phyloP scores from a whole-genome alignment of 2,888 invertebrate species.

The Chymomyza amoena region DNA sequence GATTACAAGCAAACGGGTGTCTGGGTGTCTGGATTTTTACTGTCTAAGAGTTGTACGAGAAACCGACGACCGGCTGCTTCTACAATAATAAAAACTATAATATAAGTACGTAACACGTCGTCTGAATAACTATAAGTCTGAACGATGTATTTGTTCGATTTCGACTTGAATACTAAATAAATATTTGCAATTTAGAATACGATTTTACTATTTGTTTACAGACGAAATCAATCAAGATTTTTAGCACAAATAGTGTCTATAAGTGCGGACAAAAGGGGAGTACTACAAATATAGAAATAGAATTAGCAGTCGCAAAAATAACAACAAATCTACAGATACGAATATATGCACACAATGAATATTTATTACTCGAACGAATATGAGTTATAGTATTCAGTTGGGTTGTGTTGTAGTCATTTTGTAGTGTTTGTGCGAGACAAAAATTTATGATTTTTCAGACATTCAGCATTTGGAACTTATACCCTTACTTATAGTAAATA shows the following conservation, averaged over 20 bases:
- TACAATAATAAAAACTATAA: not conserved
- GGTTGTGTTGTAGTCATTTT: conserved; percentile 16
- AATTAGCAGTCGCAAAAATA: conserved; percentile 28
- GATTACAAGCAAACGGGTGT: not conserved
- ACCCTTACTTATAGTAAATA: too few species aligned
- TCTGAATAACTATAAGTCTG: conserved; percentile 10
- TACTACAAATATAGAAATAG: conserved; percentile 22
- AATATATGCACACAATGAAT: conserved; percentile 26
- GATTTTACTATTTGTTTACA: conserved; percentile 69
- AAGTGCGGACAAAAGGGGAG: conserved; percentile 10
- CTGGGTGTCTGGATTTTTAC: not conserved
- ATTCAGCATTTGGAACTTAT: too few species aligned
- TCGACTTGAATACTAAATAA: conserved; percentile 48
- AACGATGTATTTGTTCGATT: conserved; percentile 17
- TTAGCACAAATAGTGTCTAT: conserved; percentile 18
- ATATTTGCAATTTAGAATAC: conserved; percentile 64
- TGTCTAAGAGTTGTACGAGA: not conserved
- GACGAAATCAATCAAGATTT: conserved; percentile 57
- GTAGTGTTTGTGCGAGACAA: conserved; percentile 36
- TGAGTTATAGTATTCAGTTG: conserved; percentile 9
- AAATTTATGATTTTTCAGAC: conserved; percentile 34
- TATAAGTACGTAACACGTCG: not conserved
- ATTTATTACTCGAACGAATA: conserved; percentile 59
- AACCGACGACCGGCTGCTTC: conserved; percentile 8
- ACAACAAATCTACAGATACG: not conserved